These are phyloP conservation scores for Cosmopolites sordidus DNA, from an alignment of 2,888 invertebrate genomes.

Conservation along the genomic window DNA sequence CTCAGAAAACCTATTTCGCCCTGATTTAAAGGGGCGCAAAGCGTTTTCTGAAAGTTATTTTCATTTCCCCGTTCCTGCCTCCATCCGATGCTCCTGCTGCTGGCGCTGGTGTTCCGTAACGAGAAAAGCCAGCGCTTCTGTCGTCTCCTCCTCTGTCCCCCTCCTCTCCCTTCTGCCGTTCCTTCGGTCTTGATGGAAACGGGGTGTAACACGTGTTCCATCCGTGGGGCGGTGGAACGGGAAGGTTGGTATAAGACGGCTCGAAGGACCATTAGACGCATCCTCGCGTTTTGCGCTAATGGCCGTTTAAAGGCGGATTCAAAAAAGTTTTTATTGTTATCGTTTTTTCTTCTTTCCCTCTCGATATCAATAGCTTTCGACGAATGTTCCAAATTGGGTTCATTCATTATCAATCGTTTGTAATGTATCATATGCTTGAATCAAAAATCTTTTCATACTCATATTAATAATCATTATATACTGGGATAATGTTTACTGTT, in stretches of 20 bases:
- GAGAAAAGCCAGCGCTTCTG: background rate
- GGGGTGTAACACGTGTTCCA: conserved; percentile 27
- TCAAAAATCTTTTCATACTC: too few species aligned
- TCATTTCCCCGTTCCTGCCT: background rate
- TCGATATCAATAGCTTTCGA: too few species aligned
- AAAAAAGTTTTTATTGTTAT: conserved; percentile 1
- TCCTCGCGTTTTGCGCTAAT: conserved; percentile 21
- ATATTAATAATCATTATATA: too few species aligned
- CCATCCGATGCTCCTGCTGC: background rate
- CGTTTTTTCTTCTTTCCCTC: background rate
- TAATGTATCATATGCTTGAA: too few species aligned
- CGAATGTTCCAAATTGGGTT: too few species aligned
- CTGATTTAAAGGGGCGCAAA: conserved; percentile 38
- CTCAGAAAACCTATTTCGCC: conserved; percentile 36
- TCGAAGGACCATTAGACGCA: conserved; percentile 22
- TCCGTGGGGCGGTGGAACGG: background rate
- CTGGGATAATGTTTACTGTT: too few species aligned
- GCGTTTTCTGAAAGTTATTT: conserved; percentile 40
- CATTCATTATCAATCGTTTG: too few species aligned
- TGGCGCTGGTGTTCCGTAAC: too few species aligned
- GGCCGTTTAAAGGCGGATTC: conserved; percentile 18
- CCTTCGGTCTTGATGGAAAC: conserved; percentile 26
- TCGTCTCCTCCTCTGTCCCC: background rate
- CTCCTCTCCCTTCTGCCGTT: too few species aligned
- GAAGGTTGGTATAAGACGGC: conserved; percentile 20